phyloP scores from a whole-genome alignment of 2,797 vertebrate species.

The Molothrus ater region DNA sequence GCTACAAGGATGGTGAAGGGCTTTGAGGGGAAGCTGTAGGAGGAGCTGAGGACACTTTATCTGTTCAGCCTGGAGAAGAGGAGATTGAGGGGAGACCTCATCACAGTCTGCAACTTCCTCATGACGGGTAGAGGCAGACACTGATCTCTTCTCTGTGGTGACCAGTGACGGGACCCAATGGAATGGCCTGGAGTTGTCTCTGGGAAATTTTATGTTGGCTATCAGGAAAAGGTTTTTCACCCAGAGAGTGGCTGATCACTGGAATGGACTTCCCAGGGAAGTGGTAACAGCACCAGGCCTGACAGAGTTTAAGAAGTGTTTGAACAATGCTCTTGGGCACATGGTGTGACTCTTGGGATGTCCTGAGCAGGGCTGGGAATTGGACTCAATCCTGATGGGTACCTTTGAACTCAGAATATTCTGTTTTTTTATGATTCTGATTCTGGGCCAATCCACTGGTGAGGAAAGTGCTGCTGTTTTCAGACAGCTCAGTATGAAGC shows the following conservation, averaged over 20 bases:
- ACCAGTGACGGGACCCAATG: background rate
- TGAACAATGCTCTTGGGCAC: background rate
- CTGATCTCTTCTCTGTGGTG: background rate
- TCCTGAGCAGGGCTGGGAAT: background rate
- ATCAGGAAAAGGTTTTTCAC: background rate
- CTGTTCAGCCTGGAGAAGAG: background rate
- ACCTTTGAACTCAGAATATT: background rate
- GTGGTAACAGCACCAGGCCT: background rate
- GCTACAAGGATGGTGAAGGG: background rate
- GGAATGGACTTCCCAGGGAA: background rate
- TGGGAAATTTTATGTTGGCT: background rate
- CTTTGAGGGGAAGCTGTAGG: accelerated
- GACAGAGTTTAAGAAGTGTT: background rate
- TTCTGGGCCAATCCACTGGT: background rate
- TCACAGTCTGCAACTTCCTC: background rate
- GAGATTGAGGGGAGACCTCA: background rate
- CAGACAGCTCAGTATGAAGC: background rate
- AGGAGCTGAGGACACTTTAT: background rate
- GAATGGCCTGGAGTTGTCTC: background rate
- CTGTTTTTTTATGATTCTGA: background rate
- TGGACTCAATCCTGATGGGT: background rate
- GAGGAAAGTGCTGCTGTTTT: background rate
- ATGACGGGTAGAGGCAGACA: accelerated
- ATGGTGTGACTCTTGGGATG: background rate
- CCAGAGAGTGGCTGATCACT: background rate